These are phyloP conservation scores for Heteromormyrus szaboi DNA, from an alignment of 2,797 vertebrate genomes.

Conservation along the genomic window DNA sequence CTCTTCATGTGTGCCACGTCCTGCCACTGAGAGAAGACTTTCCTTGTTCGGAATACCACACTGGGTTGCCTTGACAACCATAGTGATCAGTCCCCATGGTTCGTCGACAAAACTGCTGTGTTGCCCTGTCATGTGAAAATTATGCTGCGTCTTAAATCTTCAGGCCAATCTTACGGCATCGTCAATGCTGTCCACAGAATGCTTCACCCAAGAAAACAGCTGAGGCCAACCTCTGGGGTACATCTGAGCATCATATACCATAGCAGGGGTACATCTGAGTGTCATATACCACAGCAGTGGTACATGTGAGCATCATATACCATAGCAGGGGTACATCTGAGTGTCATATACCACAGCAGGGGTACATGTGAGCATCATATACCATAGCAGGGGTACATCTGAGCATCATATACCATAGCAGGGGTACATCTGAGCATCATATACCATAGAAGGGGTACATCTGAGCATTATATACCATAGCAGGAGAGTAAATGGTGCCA, in stretches of 20 bases:
- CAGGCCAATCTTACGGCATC: not conserved
- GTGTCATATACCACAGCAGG: too few species aligned
- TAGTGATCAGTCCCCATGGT: slow-evolving; percentile 2
- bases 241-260: not conserved
- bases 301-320: too few species aligned
- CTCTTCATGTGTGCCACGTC: not conserved
- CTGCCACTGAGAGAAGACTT: not conserved
- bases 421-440: too few species aligned
- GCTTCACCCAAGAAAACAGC: not conserved
- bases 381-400: too few species aligned
- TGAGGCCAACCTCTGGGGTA: not conserved
- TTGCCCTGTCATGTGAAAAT: not conserved
- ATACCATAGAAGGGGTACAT: too few species aligned
- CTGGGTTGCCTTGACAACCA: slow-evolving; percentile 9
- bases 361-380: too few species aligned
- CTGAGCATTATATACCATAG: not conserved
- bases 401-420: too few species aligned
- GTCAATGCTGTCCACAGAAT: not conserved
- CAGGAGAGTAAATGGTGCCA: not conserved
- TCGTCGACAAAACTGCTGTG: not conserved
- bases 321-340: too few species aligned
- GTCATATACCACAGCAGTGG: too few species aligned
- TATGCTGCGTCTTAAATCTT: not conserved
- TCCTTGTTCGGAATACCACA: not conserved
- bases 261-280: too few species aligned